These are phyloP conservation scores for Silurus aristotelis DNA, from an alignment of 2,797 vertebrate species.

Conservation along the genomic window DNA sequence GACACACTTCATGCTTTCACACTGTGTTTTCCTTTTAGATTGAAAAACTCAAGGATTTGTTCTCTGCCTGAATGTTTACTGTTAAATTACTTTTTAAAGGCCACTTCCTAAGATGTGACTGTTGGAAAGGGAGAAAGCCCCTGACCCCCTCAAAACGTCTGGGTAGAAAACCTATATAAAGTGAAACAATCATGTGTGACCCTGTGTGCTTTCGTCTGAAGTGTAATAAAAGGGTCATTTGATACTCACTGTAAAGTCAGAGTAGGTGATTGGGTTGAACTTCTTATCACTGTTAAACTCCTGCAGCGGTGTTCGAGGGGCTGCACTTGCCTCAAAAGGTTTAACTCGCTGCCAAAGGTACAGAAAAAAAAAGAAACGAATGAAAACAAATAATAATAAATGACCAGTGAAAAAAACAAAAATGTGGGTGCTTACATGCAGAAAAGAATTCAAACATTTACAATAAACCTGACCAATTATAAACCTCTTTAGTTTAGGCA, in stretches of 20 bases:
- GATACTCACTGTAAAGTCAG: conserved; percentile 60
- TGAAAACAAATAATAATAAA: no score
- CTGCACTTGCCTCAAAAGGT: conserved; percentile 37
- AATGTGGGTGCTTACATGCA: neutral
- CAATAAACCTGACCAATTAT: neutral
- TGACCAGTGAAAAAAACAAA: neutral
- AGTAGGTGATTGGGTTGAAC: conserved; percentile 49
- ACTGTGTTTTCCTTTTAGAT: neutral
- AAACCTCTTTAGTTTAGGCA: neutral
- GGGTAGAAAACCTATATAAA: neutral
- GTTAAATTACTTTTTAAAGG: neutral
- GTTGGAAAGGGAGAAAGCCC: no score
- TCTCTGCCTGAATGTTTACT: neutral
- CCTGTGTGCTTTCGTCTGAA: neutral
- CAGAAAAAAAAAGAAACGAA: neutral
- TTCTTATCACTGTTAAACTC: conserved; percentile 58
- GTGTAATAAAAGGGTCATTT: neutral
- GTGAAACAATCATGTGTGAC: neutral
- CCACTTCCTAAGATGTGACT: neutral
- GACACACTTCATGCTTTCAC: neutral
- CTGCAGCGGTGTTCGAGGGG: conserved; percentile 51
- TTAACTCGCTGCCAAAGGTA: conserved; percentile 43
- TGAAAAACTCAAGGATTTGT: no score
- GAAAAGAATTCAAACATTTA: neutral
- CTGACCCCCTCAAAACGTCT: no score